Base-by-base conservation (phyloP, 1,140 invertebrate species). In the Oncopeltus fasciatus region DNA sequence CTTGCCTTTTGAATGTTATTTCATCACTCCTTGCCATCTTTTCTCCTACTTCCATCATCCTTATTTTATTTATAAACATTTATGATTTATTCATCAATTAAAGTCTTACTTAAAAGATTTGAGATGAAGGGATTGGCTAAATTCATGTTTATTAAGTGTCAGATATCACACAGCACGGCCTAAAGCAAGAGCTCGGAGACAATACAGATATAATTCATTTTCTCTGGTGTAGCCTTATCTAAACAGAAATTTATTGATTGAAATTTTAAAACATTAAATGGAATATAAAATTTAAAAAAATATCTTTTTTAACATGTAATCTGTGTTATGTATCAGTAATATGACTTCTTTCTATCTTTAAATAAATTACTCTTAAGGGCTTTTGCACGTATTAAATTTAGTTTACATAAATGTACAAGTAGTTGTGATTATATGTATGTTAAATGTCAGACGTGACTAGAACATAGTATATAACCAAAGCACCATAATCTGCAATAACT, bases 121-220 rank as follows among this genome's bases (percentile, higher is more conserved):
- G n/a, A n/a, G n/a, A n/a, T n/a, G n/a, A n/a, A n/a, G n/a, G n/a
- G n/a, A n/a, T n/a, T n/a, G n/a, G n/a, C n/a, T n/a, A n/a, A n/a
- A 46, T 20, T 20, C 44, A 46, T 46, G 18, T n/a, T n/a, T 46
- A 46, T 20, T 46, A 46, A 46, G 18, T 33, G 33, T 57, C 33
- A 29, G 31, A 57, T 12, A 33, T 38, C 16, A 33, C 56, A 60
- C 59, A 60, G 27, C 43, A 49, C 59, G 59, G 59, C 59, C 59
- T 60, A 60, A 60, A 47, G 43, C 59, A 47, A 60, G 27, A 60
- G 59, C 59, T 60, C 59, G 59, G 59, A 49, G 59, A 60, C 59
- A 60, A 60, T 60, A 60, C 33, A 47, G 59, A 60, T 26, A 43
- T 51, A 33, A 57, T 31, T 57, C 56, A 57, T 57, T 29, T 57